Evolutionary conservation across 2,113 vertebrate species (phyloP).

Genomic region (Chamaea fasciata): DNA sequence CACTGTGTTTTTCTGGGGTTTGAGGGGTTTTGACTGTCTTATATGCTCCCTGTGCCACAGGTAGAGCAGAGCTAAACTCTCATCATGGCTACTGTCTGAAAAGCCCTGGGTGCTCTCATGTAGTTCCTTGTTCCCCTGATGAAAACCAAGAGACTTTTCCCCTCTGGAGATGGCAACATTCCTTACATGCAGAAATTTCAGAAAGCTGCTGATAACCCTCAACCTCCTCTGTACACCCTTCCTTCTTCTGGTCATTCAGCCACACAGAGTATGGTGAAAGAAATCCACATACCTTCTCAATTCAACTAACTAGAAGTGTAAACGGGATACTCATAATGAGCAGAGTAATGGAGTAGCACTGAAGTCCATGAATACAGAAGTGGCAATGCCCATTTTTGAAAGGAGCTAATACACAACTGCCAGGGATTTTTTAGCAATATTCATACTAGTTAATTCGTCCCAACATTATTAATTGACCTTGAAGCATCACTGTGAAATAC

Average conservation of each 20-base stretch:
- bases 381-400: not conserved
- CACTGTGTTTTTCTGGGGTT: not conserved
- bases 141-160: not conserved
- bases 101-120: not conserved
- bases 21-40: rapidly evolving
- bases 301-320: not conserved
- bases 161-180: not conserved
- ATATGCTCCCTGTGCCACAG: not conserved
- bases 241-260: not conserved
- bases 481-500: not conserved
- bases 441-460: not conserved
- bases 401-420: not conserved
- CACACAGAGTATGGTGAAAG: not conserved
- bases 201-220: not conserved
- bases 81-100: rapidly evolving
- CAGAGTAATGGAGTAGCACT: not conserved
- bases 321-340: not conserved
- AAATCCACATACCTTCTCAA: not conserved
- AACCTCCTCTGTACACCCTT: not conserved
- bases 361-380: not conserved
- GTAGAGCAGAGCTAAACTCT: not conserved
- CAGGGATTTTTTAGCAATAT: not conserved
- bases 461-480: not conserved
- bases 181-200: not conserved
- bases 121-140: not conserved